phyloP scores from a whole-genome alignment of 2,888 invertebrate species.

The Cryptophagus acutangulus region DNA sequence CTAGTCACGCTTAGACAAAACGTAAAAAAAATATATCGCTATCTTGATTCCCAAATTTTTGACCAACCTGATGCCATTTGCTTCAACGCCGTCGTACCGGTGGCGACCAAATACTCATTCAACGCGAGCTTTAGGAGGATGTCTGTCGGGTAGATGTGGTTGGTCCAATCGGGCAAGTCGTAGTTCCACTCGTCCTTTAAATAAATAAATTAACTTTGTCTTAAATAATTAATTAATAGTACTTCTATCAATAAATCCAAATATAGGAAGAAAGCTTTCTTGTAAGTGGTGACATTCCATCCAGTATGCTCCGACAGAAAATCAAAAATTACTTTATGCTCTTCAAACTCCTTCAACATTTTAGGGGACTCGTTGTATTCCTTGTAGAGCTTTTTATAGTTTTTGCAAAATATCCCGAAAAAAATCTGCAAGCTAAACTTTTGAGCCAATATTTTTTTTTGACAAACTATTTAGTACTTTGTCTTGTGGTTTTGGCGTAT shows the following conservation, averaged over 20 bases:
- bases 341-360: constrained; percentile 45
- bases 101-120: constrained; percentile 22
- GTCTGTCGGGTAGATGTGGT: constrained; percentile 38
- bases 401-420: constrained; percentile 18
- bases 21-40: constrained; percentile 3
- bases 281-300: constrained; percentile 48
- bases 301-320: constrained; percentile 51
- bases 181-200: constrained; percentile 35
- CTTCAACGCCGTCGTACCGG: constrained; percentile 31
- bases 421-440: constrained; percentile 18
- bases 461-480: constrained; percentile 18
- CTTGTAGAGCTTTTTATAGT: constrained; percentile 17
- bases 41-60: neutral
- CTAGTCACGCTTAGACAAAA: too few relatives aligned
- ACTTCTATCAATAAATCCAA: constrained; percentile 36
- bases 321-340: constrained; percentile 47
- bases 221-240: constrained; percentile 7
- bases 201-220: too few relatives aligned
- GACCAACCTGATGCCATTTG: constrained; percentile 32
- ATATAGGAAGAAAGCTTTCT: constrained; percentile 56
- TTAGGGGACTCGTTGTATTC: constrained; percentile 30
- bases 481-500: constrained; percentile 23
- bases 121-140: constrained; percentile 7
- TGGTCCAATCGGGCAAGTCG: constrained; percentile 45
- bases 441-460: too few relatives aligned